Base-by-base conservation (phyloP, 92 coral and sea anemone species). In the Phenganax subtilis region DNA sequence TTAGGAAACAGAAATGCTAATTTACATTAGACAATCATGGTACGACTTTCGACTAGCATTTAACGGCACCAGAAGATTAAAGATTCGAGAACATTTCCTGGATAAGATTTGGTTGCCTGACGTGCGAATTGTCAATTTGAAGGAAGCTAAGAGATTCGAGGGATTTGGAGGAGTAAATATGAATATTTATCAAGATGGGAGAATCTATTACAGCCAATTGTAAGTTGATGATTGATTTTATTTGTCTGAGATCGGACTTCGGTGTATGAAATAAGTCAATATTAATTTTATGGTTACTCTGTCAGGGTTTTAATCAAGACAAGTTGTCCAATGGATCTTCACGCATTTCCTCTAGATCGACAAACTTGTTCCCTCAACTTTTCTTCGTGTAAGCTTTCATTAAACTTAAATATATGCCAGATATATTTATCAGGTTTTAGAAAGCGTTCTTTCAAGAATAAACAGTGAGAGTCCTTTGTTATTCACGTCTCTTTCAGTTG, bases 31-130 rank as follows among this genome's bases (percentile, higher is more conserved):
- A 0, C 88, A 84, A 58, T 59, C 73, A 9, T 87, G 90, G 90
- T 80, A 71, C 62, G 90, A 87, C 56, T 80, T 83, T 29, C 71
- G 90, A 51, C 65, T 87, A 54, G 54, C 74, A 9, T 84, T 60
- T 31, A 75, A 75, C 28, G 16, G 62, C 79, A 53, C 63, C 6
- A 75, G 10, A 27, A 72, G 37, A 9, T 20, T 75, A 75, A 75
- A 75, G 54, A 57, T 75, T 37, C 79, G 79, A 75, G 79, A 75
- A 75, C 79, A 75, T 54, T 75, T 75, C 47, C 12, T 75, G 47
- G 89, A 88, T 25, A 89, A 90, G 29, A 89, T 92, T 51, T 92
- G 97, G 97, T 87, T 88, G 15, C 97, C 97, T 53, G 97, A 92
- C 55, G 61, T 75, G 3, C 28, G 79, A 6, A 2, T 75, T 57